These are phyloP conservation scores for Phoebastria nigripes DNA, from an alignment of 2,797 vertebrate genomes.

Conservation along the genomic window DNA sequence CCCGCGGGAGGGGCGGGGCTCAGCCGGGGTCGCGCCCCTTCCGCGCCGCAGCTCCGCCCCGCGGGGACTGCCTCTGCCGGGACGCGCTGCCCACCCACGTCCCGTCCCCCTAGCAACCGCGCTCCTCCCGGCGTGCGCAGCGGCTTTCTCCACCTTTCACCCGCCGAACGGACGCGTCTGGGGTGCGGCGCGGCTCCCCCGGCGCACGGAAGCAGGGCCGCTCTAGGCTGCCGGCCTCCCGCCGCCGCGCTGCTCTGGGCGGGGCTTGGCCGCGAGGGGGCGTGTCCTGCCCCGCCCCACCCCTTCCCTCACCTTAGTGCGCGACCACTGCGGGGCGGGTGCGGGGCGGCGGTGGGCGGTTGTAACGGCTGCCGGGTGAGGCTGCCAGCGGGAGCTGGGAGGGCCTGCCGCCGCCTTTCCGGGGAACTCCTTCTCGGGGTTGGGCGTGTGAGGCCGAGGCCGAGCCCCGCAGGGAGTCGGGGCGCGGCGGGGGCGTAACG, in stretches of 20 bases:
- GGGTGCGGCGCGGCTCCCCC: too few relatives aligned
- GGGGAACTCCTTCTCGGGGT: neutral
- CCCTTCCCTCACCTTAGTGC: neutral
- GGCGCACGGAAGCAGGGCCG: neutral
- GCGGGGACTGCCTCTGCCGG: fast-evolving
- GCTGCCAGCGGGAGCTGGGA: neutral
- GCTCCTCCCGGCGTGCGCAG: neutral
- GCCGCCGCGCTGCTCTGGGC: neutral
- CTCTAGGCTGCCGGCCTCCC: neutral
- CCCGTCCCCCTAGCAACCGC: too few relatives aligned
- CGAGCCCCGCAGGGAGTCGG: neutral
- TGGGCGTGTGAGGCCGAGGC: neutral
- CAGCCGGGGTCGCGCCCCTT: neutral
- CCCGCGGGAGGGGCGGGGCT: neutral
- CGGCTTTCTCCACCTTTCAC: too few relatives aligned
- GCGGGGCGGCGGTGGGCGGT: neutral
- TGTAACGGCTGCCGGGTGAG: neutral
- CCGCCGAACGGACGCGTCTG: too few relatives aligned
- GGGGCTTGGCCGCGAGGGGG: neutral
- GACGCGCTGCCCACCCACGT: neutral
- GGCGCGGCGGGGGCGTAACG: neutral
- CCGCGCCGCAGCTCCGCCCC: too few relatives aligned
- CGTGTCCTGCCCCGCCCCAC: neutral
- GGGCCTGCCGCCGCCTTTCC: too few relatives aligned
- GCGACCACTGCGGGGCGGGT: neutral